A percentile compares a stretch with the other conserved stretches of the same genome.
These are phyloP conservation scores for Nematostella vectensis DNA, from an alignment of 92 coral and sea anemone genomes.

Conservation along the genomic window DNA sequence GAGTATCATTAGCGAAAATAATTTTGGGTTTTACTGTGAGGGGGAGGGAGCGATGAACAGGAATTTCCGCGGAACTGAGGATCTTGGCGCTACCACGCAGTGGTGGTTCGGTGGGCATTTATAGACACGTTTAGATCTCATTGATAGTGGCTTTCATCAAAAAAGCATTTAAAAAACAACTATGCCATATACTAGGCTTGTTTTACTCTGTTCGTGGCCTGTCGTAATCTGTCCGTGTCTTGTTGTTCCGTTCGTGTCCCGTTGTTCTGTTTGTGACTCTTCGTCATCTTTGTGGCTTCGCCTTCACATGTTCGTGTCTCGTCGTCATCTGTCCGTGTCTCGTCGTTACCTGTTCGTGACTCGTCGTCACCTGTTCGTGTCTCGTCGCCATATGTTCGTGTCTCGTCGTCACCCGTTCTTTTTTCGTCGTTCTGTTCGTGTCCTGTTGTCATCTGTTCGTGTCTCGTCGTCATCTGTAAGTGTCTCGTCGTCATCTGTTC, in stretches of 20 bases:
- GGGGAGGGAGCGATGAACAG: conserved; percentile 8
- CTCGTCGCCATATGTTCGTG: too few relatives aligned
- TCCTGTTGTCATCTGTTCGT: neutral
- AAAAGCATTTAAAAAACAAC: too few relatives aligned
- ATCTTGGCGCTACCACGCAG: conserved; percentile 14
- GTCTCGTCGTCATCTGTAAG: neutral
- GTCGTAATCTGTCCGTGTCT: too few relatives aligned
- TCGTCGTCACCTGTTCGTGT: too few relatives aligned
- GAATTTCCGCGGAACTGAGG: conserved; percentile 23
- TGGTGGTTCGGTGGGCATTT: conserved; percentile 32
- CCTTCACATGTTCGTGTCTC: too few relatives aligned
- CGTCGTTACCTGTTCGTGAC: too few relatives aligned
- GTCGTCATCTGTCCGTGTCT: neutral
- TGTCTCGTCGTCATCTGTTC: neutral
- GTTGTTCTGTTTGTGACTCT: neutral
- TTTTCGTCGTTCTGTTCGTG: neutral
- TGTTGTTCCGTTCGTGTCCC: neutral
- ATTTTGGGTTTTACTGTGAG: conserved; percentile 29
- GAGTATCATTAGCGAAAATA: conserved; percentile 19
- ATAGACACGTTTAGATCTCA: too few relatives aligned
- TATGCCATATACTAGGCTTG: too few relatives aligned
- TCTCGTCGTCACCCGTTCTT: too few relatives aligned
- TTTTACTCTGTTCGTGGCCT: too few relatives aligned
- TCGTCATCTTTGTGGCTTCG: neutral
- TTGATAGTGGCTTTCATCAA: too few relatives aligned